phyloP scores from a whole-genome alignment of 2,888 invertebrate species.

The Drosophila mulleri region DNA sequence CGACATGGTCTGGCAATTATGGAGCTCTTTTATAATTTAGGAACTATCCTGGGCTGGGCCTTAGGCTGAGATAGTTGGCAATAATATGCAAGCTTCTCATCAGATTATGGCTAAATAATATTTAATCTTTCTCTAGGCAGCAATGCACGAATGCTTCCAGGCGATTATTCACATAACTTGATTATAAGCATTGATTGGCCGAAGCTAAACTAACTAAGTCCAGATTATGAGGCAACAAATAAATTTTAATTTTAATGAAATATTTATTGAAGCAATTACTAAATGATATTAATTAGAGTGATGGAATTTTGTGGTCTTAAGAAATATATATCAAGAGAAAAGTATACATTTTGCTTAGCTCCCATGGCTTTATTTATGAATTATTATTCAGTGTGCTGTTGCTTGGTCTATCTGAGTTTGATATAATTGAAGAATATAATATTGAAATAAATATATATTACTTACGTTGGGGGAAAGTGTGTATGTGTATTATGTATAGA shows the following conservation, averaged over 20 bases:
- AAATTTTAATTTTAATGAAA: not conserved
- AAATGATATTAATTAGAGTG: too few species aligned
- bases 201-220: not conserved
- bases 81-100: not conserved
- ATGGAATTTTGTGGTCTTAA: too few species aligned
- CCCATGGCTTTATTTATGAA: too few species aligned
- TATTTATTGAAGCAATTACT: too few species aligned
- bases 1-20: not conserved
- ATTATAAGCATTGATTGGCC: not conserved
- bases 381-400: too few species aligned
- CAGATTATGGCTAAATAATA: not conserved
- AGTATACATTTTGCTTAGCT: too few species aligned
- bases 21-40: not conserved
- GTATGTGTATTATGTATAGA: too few species aligned
- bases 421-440: too few species aligned
- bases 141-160: not conserved
- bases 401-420: too few species aligned
- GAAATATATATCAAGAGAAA: too few species aligned
- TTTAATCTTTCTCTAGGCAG: not conserved
- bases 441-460: too few species aligned
- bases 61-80: not conserved
- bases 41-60: not conserved
- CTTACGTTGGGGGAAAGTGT: too few species aligned
- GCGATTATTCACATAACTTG: not conserved
- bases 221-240: not conserved